Conservation (phyloP, 2,113 vertebrate genomes). For the Engystomops pustulosus region DNA sequence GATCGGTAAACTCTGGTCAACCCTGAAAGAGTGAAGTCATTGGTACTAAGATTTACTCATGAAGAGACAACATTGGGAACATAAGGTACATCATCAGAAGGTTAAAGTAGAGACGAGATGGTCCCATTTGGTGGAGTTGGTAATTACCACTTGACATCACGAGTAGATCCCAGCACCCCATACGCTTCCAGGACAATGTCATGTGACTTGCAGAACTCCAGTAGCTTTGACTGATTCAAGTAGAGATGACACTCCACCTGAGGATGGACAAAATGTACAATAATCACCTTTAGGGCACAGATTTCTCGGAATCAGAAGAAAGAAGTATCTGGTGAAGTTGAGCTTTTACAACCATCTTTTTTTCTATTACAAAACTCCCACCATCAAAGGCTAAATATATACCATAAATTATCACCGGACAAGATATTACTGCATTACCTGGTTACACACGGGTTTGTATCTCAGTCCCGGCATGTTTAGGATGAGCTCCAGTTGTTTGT, state of each 20-base stretch:
- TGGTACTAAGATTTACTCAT: too few relatives aligned
- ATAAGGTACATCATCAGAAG: not conserved
- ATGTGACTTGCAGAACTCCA: constrained; percentile 39
- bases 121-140: not conserved
- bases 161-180: not conserved
- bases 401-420: too few relatives aligned
- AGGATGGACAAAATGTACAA: not conserved
- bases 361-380: too few relatives aligned
- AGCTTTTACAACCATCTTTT: too few relatives aligned
- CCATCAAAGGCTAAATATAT: too few relatives aligned
- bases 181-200: constrained; percentile 25
- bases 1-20: constrained; percentile 24
- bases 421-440: constrained; percentile 66
- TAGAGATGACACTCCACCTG: constrained; percentile 51
- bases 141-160: constrained; percentile 10
- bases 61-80: not conserved
- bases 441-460: constrained; percentile 78
- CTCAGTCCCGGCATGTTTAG: constrained; percentile 80
- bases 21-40: not conserved
- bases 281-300: too few relatives aligned
- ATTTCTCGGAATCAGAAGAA: too few relatives aligned
- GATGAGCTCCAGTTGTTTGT: constrained; percentile 70
- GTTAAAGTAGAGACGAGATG: not conserved
- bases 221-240: constrained; percentile 28
- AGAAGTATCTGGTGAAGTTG: too few relatives aligned